Evolutionary conservation across 2,113 vertebrate species (phyloP).

Genomic region (Emydocephalus ijimae): DNA sequence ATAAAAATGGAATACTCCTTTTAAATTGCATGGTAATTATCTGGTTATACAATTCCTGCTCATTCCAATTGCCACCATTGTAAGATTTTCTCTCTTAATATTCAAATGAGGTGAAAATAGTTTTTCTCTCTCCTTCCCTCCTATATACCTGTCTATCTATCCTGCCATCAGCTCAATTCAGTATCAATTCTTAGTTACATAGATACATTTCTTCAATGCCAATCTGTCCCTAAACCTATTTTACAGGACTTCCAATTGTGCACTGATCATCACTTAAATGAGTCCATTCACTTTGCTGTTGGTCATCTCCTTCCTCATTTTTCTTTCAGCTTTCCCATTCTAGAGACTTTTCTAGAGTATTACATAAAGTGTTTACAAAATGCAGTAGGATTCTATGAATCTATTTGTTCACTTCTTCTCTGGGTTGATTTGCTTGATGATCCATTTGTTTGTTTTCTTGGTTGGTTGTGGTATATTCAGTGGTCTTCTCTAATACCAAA

Average conservation of each 20-base stretch:
- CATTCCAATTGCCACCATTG: conserved; percentile 33
- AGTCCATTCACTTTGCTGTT: too few relatives aligned
- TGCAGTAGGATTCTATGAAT: not conserved
- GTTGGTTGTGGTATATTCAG: not conserved
- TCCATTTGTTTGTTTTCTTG: not conserved
- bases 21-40: conserved; percentile 47
- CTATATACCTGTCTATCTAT: too few relatives aligned
- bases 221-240: too few relatives aligned
- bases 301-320: too few relatives aligned
- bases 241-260: too few relatives aligned
- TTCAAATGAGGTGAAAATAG: conserved; percentile 55
- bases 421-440: not conserved
- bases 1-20: conserved; percentile 43
- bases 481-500: too few relatives aligned
- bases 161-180: too few relatives aligned
- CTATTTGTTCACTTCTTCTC: not conserved
- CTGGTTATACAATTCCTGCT: conserved; percentile 43
- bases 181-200: too few relatives aligned
- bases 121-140: conserved; percentile 13
- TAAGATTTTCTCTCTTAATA: conserved; percentile 49
- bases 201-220: too few relatives aligned
- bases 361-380: not conserved
- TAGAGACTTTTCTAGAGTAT: not conserved
- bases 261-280: too few relatives aligned
- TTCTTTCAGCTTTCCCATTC: not conserved